Base-by-base conservation (phyloP, 2,888 invertebrate species). In the Pyrgus malvae region DNA sequence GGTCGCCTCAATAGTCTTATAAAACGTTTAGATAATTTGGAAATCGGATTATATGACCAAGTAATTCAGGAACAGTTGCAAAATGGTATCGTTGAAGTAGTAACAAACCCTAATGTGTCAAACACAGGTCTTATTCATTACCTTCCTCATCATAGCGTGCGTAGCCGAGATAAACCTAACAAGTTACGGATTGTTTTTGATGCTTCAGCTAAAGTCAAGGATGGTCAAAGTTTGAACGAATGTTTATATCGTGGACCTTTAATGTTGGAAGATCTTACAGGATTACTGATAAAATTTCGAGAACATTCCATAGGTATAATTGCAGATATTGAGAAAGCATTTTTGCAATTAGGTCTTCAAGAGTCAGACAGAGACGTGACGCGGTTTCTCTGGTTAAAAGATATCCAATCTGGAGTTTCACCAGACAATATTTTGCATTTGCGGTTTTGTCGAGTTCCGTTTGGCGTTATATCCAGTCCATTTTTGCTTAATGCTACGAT, bases 301-400 rank as follows among this genome's bases (percentile, higher is more conserved):
- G n/a, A 25, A 6, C 37, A 64, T 16, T 16, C 16, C 1, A 56
- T 66, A 16, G 67, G 61, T 0, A 50, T 66, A 2, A 25, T 42
- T 14, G 65, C 65, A n/a, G 69, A 67, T 42, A 61, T 69, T 0
- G 66, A 69, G 25, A 66, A 65, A 31, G 66, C 64, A 0, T 67
- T 70, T 55, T 40, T 68, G 11, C 66, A 63, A 48, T n/a, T 65
- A 11, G 59, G 56, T 1, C 48, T 69, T 0, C 62, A 67, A 19
- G 31, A 55, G 0, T 1, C 42, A 5, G 63, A 64, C 27, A 31
- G 59, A 37, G 64, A 66, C 25, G 66, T 67, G 0, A 66, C 63
- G 1, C 46, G 64, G 14, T 65, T 66, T 37, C 44, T 66, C 1
- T 69, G 64, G 65, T 4, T 62, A 0, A 65, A 64, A 48, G 56